Base-by-base conservation (phyloP, 2,797 vertebrate genomes). In the Fistularia commersonii region DNA sequence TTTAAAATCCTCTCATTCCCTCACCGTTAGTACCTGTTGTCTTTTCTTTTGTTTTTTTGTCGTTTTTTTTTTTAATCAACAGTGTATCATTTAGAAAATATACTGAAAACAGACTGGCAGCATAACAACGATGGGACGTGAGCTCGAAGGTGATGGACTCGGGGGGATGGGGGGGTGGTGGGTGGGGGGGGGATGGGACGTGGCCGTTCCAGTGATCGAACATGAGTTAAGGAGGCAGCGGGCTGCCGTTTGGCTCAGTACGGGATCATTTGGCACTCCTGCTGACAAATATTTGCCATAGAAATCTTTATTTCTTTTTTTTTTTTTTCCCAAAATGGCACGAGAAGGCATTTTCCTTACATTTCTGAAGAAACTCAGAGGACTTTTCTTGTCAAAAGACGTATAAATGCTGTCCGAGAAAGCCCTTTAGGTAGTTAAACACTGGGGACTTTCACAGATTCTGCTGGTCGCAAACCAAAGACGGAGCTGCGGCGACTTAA, bases 91-190 rank as follows among this genome's bases (percentile, higher is more conserved):
- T 84, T 87, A 81, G 73, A 88, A 87, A 87, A 89, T 81, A 82
- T 83, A 75, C 83, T 76, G 82, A 83, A 88, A 88, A 88, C 80
- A 87, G 88, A 88, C 88, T 88, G 88, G 87, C 88, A 89, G 88
- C 88, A 87, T 88, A 88, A 88, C 84, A 84, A 85, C 76, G 73
- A 79, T 66, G 79, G 78, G 49, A 64, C 72, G 68, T 77, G 77
- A 84, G 76, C 79, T 82, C 70, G 57, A 77, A 86, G 61, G 62
- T 77, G 31, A 61, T 56, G 80, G 78, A 73, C 72, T 83, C 69
- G n/a, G n/a, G n/a, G n/a, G n/a, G n/a, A n/a, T n/a, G n/a, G n/a
- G n/a, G 79, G 68, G 72, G 74, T 69, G 77, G 81, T 77, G 80
- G 76, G 77, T 84, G 72, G 77, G 61, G 58, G 76, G 71, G 79